A percentile compares a stretch with the other conserved stretches of the same genome.
These are phyloP conservation scores for Microdon myrmicae DNA, from an alignment of 2,888 invertebrate genomes.

Conservation along the genomic window DNA sequence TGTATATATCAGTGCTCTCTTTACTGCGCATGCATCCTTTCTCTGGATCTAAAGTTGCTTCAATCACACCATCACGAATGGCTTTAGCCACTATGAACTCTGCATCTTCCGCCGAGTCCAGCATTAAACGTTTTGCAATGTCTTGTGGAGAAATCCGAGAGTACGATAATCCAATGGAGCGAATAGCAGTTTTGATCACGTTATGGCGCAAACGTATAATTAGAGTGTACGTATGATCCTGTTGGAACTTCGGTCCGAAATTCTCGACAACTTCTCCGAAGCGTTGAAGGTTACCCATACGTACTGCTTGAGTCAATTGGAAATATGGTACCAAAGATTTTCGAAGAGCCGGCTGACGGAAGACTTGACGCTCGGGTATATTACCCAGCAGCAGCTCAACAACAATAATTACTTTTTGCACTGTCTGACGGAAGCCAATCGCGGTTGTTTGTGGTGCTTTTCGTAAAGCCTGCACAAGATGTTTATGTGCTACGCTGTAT, in stretches of 20 bases:
- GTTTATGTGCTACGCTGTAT: constrained; percentile 97
- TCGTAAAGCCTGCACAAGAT: constrained; percentile 91
- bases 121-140: constrained; percentile 91
- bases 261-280: constrained; percentile 94
- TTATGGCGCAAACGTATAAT: constrained; percentile 96
- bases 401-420: constrained; percentile 93
- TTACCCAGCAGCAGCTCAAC: constrained; percentile 96
- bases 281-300: constrained; percentile 91
- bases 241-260: constrained; percentile 90
- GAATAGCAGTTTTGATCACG: constrained; percentile 97
- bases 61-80: constrained; percentile 97
- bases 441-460: constrained; percentile 98
- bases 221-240: constrained; percentile 94
- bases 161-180: constrained; percentile 95
- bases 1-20: constrained; percentile 96
- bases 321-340: constrained; percentile 94
- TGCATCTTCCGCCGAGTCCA: constrained; percentile 97
- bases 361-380: constrained; percentile 95
- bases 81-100: constrained; percentile 99
- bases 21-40: constrained; percentile 97
- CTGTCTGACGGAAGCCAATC: constrained; percentile 98
- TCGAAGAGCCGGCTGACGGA: constrained; percentile 89
- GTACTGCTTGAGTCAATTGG: constrained; percentile 95
- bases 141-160: constrained; percentile 95
- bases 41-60: constrained; percentile 95